Percentiles rank a stretch among this genome's conserved stretches.
Conservation (phyloP, 92 coral and sea anemone genomes). For the Galaxea fascicularis region DNA sequence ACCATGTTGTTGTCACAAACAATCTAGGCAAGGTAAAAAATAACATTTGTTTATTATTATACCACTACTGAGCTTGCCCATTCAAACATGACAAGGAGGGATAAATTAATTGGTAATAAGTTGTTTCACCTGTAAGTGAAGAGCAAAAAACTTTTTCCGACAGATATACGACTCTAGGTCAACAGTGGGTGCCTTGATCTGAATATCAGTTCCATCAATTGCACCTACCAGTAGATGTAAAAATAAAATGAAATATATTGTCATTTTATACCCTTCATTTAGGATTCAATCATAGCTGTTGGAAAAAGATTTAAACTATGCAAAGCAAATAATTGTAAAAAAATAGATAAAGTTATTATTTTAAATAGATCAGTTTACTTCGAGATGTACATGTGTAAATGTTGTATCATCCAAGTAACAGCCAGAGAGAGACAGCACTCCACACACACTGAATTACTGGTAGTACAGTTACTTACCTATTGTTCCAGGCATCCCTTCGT, state of each 20-base stretch:
- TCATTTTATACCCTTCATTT: too few relatives aligned
- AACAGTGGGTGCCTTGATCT: slow-evolving; percentile 4
- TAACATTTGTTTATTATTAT: too few relatives aligned
- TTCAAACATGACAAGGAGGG: too few relatives aligned
- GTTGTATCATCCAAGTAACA: background rate
- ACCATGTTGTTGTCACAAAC: slow-evolving; percentile 49
- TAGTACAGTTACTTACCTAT: slow-evolving; percentile 7
- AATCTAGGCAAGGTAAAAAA: too few relatives aligned
- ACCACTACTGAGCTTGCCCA: too few relatives aligned
- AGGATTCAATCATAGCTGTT: too few relatives aligned
- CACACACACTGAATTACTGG: background rate
- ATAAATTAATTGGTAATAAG: background rate
- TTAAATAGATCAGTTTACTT: too few relatives aligned
- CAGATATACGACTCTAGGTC: slow-evolving; percentile 9
- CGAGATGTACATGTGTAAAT: background rate
- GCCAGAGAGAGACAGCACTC: background rate
- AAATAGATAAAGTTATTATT: background rate
- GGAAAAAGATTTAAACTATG: background rate
- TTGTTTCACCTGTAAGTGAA: slow-evolving; percentile 6
- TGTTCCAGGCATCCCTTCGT: slow-evolving; percentile 14
- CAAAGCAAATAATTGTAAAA: background rate
- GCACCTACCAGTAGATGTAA: background rate
- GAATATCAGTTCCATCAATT: background rate
- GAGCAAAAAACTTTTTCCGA: slow-evolving; percentile 3
- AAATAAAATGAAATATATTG: too few relatives aligned